Conservation (phyloP, 2,888 invertebrate genomes). For the Ryuthela nishihirai region DNA sequence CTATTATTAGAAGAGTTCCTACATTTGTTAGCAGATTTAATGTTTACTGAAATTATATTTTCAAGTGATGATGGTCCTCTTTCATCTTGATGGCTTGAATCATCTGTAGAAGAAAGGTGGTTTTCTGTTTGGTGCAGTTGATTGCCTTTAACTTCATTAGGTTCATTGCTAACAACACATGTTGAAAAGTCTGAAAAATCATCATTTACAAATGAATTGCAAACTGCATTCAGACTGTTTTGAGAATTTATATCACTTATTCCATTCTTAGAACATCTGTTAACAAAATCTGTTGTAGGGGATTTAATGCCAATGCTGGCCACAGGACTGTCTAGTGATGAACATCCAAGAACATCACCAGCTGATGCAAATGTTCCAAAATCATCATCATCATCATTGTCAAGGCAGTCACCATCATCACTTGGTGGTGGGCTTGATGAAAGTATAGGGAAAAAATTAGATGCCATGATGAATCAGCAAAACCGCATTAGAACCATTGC, state of each 20-base stretch:
- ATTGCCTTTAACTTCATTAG: no score
- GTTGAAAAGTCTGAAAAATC: no score
- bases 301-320: conserved; percentile 13
- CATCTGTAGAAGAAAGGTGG: no score
- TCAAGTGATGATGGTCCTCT: no score
- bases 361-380: conserved; percentile 38
- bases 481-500: background rate
- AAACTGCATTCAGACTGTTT: conserved; percentile 9
- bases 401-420: conserved; percentile 32
- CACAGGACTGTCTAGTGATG: conserved; percentile 30
- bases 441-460: conserved; percentile 36
- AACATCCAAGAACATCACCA: conserved; percentile 22
- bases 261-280: no score
- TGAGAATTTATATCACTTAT: conserved; percentile 14
- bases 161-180: no score
- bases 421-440: conserved; percentile 39
- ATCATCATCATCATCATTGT: conserved; percentile 38
- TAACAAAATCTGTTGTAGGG: conserved; percentile 22
- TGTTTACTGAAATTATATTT: no score
- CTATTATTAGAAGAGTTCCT: no score
- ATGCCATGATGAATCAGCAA: conserved; percentile 15
- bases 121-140: no score
- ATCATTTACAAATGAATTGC: no score
- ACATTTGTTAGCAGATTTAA: no score
- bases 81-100: no score